Conservation (phyloP, 2,113 vertebrate genomes). For the Corapipo altera region DNA sequence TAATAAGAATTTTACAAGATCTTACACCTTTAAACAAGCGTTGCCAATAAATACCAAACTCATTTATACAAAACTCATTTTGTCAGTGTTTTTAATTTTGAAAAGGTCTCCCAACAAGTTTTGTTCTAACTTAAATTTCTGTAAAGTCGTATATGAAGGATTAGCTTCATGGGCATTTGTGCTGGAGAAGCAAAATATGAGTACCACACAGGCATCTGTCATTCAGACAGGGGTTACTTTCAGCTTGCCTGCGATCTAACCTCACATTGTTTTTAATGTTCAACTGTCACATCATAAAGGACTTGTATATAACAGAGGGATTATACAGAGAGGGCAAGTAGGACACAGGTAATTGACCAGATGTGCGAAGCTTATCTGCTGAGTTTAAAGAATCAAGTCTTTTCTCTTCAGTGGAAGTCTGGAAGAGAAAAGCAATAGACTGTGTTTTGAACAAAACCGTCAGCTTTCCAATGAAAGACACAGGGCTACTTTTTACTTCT, state of each 20-base stretch:
- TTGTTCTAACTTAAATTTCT: not conserved
- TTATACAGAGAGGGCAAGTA: conserved; percentile 58
- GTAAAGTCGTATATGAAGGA: not conserved
- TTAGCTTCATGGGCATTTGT: not conserved
- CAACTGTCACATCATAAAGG: conserved; percentile 48
- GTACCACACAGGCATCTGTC: conserved; percentile 23
- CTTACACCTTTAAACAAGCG: not conserved
- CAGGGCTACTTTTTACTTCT: not conserved
- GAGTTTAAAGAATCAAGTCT: conserved; percentile 32
- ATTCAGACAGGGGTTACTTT: conserved; percentile 62
- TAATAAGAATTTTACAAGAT: not conserved
- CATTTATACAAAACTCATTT: not conserved
- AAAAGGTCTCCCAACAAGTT: not conserved
- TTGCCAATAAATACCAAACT: not conserved
- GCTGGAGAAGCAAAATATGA: conserved; percentile 26
- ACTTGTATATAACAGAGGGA: conserved; percentile 22
- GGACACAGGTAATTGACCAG: conserved; percentile 59
- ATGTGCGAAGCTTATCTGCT: conserved; percentile 16
- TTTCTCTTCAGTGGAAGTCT: not conserved
- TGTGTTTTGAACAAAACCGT: not conserved
- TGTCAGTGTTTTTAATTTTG: not conserved
- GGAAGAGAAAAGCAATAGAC: not conserved
- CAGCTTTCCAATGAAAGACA: not conserved
- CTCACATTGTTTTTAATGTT: conserved; percentile 63
- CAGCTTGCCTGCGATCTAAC: conserved; percentile 38